phyloP scores from a whole-genome alignment of 2,888 invertebrate species.

The Pediacus dermestoides region DNA sequence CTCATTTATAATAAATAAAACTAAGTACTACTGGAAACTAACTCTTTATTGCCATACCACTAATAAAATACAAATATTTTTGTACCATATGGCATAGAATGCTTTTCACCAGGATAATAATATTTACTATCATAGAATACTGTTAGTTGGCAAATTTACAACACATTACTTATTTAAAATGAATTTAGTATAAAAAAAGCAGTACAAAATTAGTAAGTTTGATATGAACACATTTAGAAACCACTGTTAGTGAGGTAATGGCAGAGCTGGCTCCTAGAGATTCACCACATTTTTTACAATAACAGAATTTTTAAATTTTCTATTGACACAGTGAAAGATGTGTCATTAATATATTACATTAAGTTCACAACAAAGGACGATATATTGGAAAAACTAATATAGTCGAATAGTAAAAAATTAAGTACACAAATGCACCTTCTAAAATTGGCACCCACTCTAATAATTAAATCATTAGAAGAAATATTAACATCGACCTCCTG shows the following conservation, averaged over 20 bases:
- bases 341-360: constrained; percentile 19
- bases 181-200: constrained; percentile 38
- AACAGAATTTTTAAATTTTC: constrained; percentile 37
- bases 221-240: constrained; percentile 48
- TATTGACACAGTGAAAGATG: constrained; percentile 22
- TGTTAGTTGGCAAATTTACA: constrained; percentile 37
- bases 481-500: constrained; percentile 29
- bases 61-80: constrained; percentile 42
- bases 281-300: constrained; percentile 42
- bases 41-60: constrained; percentile 52
- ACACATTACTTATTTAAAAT: constrained; percentile 26
- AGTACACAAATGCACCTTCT: constrained; percentile 43
- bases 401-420: constrained; percentile 33
- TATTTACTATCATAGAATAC: constrained; percentile 29
- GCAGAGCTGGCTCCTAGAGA: constrained; percentile 45
- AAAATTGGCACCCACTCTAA: constrained; percentile 36
- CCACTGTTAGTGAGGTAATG: constrained; percentile 44
- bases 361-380: constrained; percentile 26
- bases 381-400: constrained; percentile 27
- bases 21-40: too few species aligned
- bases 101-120: constrained; percentile 7
- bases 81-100: constrained; percentile 40
- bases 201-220: constrained; percentile 41
- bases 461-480: constrained; percentile 22
- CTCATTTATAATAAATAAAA: too few species aligned